Conservation (phyloP, 2,113 vertebrate species). For the Mustelus asterias region DNA sequence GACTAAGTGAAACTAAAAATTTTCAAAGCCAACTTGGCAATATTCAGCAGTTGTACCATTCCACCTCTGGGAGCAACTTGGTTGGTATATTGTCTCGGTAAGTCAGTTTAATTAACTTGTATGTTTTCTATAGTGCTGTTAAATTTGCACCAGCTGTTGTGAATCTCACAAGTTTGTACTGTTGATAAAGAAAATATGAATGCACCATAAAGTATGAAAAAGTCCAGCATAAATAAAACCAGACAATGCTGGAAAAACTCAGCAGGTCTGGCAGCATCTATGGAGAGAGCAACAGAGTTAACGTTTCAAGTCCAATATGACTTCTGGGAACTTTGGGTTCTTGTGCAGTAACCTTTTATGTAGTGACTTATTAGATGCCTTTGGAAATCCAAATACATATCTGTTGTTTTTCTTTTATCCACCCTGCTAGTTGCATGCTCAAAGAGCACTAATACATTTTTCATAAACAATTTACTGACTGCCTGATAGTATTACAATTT, state of each 20-base stretch:
- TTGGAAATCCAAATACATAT: not conserved
- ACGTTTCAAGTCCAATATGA: too few species aligned
- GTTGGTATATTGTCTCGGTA: slow-evolving; percentile 80
- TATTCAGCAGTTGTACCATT: slow-evolving; percentile 62
- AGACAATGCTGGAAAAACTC: too few species aligned
- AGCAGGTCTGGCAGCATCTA: too few species aligned
- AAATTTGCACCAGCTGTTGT: not conserved
- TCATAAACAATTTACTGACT: too few species aligned
- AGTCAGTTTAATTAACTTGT: slow-evolving; percentile 40
- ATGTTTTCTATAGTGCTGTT: not conserved
- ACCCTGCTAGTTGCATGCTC: too few species aligned
- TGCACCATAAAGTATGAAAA: not conserved
- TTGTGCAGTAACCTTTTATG: not conserved
- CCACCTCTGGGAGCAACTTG: slow-evolving; percentile 63
- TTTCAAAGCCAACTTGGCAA: slow-evolving; percentile 67
- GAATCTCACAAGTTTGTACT: not conserved
- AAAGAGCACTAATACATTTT: not conserved
- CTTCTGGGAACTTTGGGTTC: too few species aligned
- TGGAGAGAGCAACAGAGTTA: too few species aligned
- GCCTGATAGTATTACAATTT: too few species aligned
- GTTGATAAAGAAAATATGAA: not conserved
- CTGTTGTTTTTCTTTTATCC: too few species aligned
- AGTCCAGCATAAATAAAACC: too few species aligned
- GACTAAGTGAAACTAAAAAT: slow-evolving; percentile 60
- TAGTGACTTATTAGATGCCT: not conserved